Percentiles rank a stretch among this genome's conserved stretches.
Conservation (phyloP, 2,113 vertebrate species). For the Dunckerocampus dactyliophorus region DNA sequence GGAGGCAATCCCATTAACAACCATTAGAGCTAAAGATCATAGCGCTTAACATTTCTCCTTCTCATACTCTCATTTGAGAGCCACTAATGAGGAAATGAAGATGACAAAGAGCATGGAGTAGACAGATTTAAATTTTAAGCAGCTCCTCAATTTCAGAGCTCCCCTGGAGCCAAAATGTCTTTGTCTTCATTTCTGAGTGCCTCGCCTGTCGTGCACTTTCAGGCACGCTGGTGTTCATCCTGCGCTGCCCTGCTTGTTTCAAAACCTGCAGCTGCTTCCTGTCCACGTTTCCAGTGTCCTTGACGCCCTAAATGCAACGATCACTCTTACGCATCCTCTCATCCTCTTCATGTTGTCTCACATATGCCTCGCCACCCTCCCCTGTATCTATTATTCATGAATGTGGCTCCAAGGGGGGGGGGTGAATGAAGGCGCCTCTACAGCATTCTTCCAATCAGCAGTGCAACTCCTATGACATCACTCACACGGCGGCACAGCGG, state of each 20-base stretch:
- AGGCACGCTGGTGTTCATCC: constrained; percentile 24
- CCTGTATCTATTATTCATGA: constrained; percentile 58
- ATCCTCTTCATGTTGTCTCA: constrained; percentile 12
- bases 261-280: background rate
- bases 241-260: constrained; percentile 4
- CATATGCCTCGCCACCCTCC: constrained; percentile 28
- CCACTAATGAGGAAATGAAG: background rate
- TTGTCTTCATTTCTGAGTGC: constrained; percentile 12
- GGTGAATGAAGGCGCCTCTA: constrained; percentile 42
- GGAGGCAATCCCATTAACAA: constrained; percentile 17
- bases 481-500: background rate
- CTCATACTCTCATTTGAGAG: background rate
- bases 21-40: constrained; percentile 18
- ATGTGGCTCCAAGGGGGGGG: constrained; percentile 23
- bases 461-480: background rate
- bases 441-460: constrained; percentile 18
- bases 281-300: constrained; percentile 19
- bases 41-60: constrained; percentile 10
- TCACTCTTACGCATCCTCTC: constrained; percentile 1
- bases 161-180: constrained; percentile 11
- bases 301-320: constrained; percentile 1
- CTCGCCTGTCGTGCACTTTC: background rate
- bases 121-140: constrained; percentile 26
- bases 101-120: background rate
- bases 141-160: constrained; percentile 23